phyloP scores from a whole-genome alignment of 2,113 vertebrate genomes.

The Himantopus leucocephalus region DNA sequence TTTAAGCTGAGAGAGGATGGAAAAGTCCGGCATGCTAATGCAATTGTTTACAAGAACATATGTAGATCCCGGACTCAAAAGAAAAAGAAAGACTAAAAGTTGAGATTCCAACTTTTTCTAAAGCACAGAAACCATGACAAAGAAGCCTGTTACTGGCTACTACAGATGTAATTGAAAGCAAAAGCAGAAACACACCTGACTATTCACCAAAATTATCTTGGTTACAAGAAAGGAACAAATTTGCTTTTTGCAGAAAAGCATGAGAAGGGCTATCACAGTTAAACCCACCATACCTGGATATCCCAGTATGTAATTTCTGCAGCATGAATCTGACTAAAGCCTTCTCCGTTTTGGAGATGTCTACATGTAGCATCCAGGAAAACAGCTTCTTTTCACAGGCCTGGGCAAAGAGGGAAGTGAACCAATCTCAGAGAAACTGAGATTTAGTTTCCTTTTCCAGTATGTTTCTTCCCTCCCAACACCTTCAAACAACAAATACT shows the following conservation, averaged over 20 bases:
- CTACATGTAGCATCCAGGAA: not conserved
- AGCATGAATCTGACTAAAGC: not conserved
- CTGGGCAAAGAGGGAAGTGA: not conserved
- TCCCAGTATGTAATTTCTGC: not conserved
- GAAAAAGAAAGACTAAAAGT: not conserved
- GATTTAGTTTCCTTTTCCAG: not conserved
- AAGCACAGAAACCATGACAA: not conserved
- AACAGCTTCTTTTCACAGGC: not conserved
- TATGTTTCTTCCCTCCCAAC: too few species aligned
- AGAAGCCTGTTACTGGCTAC: not conserved
- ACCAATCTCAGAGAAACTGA: not conserved
- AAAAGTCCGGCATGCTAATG: not conserved
- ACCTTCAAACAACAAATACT: not conserved
- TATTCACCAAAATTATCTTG: not conserved
- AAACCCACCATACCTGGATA: not conserved
- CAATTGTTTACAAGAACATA: not conserved
- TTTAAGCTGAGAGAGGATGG: not conserved
- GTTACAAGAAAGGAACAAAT: not conserved
- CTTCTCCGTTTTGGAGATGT: not conserved
- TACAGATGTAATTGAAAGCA: not conserved
- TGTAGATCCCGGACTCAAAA: not conserved
- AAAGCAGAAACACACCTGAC: not conserved
- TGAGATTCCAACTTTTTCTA: not conserved
- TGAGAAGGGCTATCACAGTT: not conserved
- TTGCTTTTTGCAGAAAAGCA: not conserved